Evolutionary conservation across 2,797 vertebrate species (phyloP), one percentile per base, ranked within the genome.

Genomic region (Cyclopterus lumpus): DNA sequence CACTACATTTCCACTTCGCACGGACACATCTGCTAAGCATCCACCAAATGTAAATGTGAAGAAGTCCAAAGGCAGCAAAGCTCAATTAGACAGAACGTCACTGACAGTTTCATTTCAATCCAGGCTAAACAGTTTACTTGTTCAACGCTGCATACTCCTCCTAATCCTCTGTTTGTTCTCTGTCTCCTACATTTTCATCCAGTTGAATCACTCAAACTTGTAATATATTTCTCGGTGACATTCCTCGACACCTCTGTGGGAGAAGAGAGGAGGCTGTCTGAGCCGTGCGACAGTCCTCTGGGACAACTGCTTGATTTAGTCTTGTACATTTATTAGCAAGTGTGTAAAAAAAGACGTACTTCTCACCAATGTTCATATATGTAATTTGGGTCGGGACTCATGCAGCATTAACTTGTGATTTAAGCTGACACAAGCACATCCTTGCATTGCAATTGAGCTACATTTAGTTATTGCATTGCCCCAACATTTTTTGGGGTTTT

Each of bases 111-210:
- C 26, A 55, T 76, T 82, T 70, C 74, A 49, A 62, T 84, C 65
- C 73, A 81, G 58, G 38, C 61, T 70, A 69, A 83, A 88, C 67
- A 76, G 72, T 26, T 54, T 59, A 28, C 64, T 77, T 81, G 58
- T 86, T 82, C 67, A 54, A 58, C 3, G 0, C 46, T 53, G 80
- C 55, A 72, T 88, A 51, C 71, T 79, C 70, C 67, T 75, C 42
- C 32, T 82, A 77, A 81, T 83, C 77, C 68, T 57, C 65, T 12
- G 53, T 79, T 84, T 79, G 51, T 65, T 74, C 26, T 71, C 38
- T 46, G 54, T 20, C 64, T 28, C 51, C 63, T 49, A 40, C 49
- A 64, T 75, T 75, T 71, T 48, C 77, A 75, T 73, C 63, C 22
- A 48, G 77, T 77, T 73, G 36, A 83, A 71, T 75, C 53, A 32